phyloP scores from a whole-genome alignment of 2,113 vertebrate genomes.

The Dendrocopos noguchii region DNA sequence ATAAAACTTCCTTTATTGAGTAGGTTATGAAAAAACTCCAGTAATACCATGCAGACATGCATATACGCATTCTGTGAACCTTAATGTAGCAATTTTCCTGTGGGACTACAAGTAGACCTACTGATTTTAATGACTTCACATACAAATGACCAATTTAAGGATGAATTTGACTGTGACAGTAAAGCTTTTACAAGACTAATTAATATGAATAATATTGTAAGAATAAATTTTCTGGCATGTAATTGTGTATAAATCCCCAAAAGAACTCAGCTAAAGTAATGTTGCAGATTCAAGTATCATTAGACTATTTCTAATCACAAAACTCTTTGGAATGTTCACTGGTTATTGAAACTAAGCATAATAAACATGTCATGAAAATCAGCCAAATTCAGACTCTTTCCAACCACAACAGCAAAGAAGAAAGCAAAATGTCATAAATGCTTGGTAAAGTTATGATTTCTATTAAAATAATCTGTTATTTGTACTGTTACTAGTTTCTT shows the following conservation, averaged over 20 bases:
- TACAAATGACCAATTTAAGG: background rate
- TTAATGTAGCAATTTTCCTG: background rate
- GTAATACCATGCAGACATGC: background rate
- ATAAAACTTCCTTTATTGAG: background rate
- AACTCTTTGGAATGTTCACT: background rate
- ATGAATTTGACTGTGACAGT: background rate
- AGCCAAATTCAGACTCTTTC: background rate
- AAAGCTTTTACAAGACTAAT: background rate
- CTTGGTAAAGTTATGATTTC: background rate
- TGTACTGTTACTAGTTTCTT: background rate
- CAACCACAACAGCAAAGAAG: background rate
- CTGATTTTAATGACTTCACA: background rate
- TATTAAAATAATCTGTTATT: rapidly evolving
- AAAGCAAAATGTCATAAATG: background rate
- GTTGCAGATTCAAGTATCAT: background rate
- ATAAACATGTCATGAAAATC: background rate
- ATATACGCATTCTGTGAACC: background rate
- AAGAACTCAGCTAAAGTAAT: background rate
- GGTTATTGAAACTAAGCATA: background rate
- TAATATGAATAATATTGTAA: background rate
- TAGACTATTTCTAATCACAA: background rate
- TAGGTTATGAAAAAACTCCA: background rate
- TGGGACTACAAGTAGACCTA: background rate
- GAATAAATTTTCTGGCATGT: background rate
- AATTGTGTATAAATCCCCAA: background rate